Conservation (phyloP, 2,888 invertebrate species). For the Aphidoletes aphidimyza region DNA sequence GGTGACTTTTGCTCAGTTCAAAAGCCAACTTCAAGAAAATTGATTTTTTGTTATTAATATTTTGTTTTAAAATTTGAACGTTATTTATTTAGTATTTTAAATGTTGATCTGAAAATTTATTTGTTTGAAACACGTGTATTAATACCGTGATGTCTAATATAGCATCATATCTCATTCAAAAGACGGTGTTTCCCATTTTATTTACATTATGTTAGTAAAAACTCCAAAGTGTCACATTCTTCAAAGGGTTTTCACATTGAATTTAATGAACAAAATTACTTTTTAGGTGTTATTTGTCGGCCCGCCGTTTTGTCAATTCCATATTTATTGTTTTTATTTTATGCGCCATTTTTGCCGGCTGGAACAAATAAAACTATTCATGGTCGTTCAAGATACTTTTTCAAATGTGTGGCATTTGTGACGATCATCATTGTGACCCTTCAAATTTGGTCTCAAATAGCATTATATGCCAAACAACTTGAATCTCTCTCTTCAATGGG, state of each 20-base stretch:
- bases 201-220: neutral
- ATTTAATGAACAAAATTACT: neutral
- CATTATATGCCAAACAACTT: neutral
- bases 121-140: neutral
- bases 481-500: neutral
- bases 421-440: neutral
- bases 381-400: neutral
- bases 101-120: neutral
- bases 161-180: neutral
- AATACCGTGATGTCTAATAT: neutral
- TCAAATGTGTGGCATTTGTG: neutral
- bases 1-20: neutral
- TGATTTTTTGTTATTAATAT: no score
- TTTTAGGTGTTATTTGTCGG: neutral
- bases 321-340: slow-evolving; percentile 5
- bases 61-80: no score
- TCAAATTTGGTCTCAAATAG: neutral
- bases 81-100: neutral
- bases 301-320: neutral
- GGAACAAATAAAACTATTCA: neutral
- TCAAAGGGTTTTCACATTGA: neutral
- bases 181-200: neutral
- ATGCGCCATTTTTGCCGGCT: neutral
- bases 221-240: neutral
- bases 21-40: no score